A percentile compares a stretch with the other conserved stretches of the same genome.
Evolutionary conservation across 2,797 vertebrate genomes (phyloP).

Genomic region (Phalloptychus januarius): DNA sequence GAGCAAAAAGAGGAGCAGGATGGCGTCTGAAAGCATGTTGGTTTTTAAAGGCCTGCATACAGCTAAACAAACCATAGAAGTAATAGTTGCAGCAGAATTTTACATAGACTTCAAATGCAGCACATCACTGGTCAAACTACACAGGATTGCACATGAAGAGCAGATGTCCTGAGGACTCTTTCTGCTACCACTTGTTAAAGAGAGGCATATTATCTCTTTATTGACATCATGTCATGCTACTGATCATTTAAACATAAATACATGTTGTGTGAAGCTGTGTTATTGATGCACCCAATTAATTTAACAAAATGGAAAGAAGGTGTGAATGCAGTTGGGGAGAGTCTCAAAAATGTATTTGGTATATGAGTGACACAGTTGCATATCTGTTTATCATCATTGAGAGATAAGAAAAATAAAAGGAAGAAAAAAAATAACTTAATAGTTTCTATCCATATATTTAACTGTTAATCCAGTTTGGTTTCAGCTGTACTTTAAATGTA

Average conservation of each 20-base stretch:
- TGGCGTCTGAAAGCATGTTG: too few relatives aligned
- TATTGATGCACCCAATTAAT: not conserved
- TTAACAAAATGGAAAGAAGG: not conserved
- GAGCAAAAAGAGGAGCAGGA: too few relatives aligned
- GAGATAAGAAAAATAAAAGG: not conserved
- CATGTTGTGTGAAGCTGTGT: not conserved
- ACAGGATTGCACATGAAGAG: not conserved
- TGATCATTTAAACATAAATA: not conserved
- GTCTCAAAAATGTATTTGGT: not conserved
- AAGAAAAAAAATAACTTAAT: constrained; percentile 10
- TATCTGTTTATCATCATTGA: not conserved
- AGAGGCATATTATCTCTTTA: not conserved
- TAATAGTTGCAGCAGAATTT: not conserved
- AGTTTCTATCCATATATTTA: constrained; percentile 43
- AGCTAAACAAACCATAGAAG: too few relatives aligned
- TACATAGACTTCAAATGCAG: not conserved
- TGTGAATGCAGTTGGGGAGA: not conserved
- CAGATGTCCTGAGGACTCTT: not conserved
- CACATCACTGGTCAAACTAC: not conserved
- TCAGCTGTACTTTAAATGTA: constrained; percentile 56
- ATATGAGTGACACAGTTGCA: not conserved
- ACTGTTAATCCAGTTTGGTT: constrained; percentile 58
- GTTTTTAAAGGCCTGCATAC: too few relatives aligned
- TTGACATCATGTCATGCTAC: not conserved
- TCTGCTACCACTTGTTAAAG: not conserved